Base-by-base conservation (phyloP, 2,113 vertebrate genomes). In the Ammospiza caudacuta region DNA sequence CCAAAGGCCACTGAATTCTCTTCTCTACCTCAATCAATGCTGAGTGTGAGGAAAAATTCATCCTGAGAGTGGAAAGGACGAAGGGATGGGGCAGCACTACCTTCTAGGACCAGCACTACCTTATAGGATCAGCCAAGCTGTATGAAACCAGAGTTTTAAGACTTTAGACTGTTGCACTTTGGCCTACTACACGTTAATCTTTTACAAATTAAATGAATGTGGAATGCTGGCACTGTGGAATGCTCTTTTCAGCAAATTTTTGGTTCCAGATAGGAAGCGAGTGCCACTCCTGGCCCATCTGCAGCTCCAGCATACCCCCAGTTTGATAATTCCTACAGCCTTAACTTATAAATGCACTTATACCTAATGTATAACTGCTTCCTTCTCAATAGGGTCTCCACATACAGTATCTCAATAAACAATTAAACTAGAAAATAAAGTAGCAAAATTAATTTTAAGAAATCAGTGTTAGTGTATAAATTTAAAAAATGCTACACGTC, bases 401-500 rank as follows among this genome's bases (percentile, higher is more conserved):
- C 8, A 44, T 5, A 13, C 3, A 2, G 16, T 10, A 24, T 19
- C 9, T 49, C 49, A 63, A 3, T 8, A 80, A 43, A 13, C 55
- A 63, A 89, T 41, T 28, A 10, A 81, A 72, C 0, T 39, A 18
- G 28, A n/a, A 75, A 80, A 63, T 5, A 72, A 64, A 89, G 47
- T 2, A 29, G 4, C 10, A 85, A 15, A 20, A 77, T 28, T 28
- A 9, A 28, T 55, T 47, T 16, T 2, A 4, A 52, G 41, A 57
- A 57, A 52, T 8, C 13, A 19, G 31, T 27, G 82, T 58, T 23
- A 66, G 41, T 16, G 29, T 10, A 52, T 7, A 37, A 41, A 70
- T 51, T 25, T 22, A 3, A 15, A 35, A 83, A 76, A 87, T 15
- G 28, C 15, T 44, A 24, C 0, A 0, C 6, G 3, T 62, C 8